Conservation (phyloP, 2,113 vertebrate species). For the Gasterosteus aculeatus region DNA sequence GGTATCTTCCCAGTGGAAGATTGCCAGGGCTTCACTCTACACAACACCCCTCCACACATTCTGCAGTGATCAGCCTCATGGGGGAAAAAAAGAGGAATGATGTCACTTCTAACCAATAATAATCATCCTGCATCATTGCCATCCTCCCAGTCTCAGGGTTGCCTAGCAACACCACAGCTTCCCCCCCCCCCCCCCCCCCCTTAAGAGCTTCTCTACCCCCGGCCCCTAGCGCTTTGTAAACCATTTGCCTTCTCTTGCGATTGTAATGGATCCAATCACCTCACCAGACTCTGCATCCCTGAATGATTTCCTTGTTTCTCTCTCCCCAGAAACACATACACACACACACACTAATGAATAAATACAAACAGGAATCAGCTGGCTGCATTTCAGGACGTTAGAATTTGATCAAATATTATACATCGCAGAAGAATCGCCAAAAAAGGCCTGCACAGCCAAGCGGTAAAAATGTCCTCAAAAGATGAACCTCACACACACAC, state of each 20-base stretch:
- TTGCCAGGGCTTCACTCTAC: constrained; percentile 63
- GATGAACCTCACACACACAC: neutral
- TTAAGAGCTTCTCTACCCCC: constrained; percentile 53
- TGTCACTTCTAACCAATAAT: constrained; percentile 84
- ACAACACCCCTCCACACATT: constrained; percentile 73
- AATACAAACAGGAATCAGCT: too few species aligned
- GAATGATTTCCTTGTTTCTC: constrained; percentile 30
- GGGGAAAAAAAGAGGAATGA: constrained; percentile 67
- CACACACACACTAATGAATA: too few species aligned
- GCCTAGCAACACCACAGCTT: constrained; percentile 80
- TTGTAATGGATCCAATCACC: constrained; percentile 73
- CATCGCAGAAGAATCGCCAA: constrained; percentile 21
- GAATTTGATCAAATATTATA: constrained; percentile 1
- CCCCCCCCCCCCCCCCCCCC: constrained; percentile 47
- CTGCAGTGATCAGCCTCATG: constrained; percentile 75
- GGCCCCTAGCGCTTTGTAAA: constrained; percentile 66
- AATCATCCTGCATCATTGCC: constrained; percentile 78
- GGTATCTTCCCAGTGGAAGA: constrained; percentile 58
- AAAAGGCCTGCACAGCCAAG: constrained; percentile 8
- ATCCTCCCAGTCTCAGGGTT: constrained; percentile 74
- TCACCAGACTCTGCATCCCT: constrained; percentile 46
- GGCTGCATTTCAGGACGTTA: too few species aligned
- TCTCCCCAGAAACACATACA: neutral
- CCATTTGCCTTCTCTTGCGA: constrained; percentile 67
- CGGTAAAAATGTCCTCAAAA: constrained; percentile 13